Evolutionary conservation across 2,113 vertebrate species (phyloP).

Genomic region (Spilogale gracilis): DNA sequence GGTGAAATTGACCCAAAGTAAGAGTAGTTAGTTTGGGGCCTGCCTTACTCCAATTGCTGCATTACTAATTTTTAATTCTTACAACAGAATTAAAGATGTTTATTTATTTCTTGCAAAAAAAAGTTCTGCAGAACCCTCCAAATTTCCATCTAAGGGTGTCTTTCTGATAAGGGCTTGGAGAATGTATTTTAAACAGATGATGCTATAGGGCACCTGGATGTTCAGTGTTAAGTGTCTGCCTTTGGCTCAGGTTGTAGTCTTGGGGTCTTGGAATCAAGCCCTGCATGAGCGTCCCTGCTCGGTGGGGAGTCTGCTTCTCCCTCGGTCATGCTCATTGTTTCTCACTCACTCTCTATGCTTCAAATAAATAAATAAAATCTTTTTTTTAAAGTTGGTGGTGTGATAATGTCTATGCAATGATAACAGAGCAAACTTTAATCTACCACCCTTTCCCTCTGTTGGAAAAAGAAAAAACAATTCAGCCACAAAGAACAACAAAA

Average conservation of each 20-base stretch:
- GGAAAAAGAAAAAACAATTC: neutral
- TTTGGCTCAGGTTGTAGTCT: neutral
- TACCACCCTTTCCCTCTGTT: neutral
- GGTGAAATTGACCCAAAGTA: neutral
- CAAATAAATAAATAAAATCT: neutral
- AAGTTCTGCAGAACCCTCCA: neutral
- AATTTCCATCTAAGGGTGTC: neutral
- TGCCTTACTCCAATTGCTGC: neutral
- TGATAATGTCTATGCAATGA: neutral
- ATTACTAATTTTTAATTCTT: neutral
- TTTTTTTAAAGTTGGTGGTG: neutral
- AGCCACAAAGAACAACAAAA: neutral
- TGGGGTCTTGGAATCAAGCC: neutral
- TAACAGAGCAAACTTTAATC: neutral
- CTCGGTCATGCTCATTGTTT: too few relatives aligned
- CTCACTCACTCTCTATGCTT: neutral
- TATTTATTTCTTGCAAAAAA: slow-evolving; percentile 21
- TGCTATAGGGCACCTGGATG: neutral
- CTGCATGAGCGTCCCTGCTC: neutral
- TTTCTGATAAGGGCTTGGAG: neutral
- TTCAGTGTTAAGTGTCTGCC: neutral
- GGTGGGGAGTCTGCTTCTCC: neutral
- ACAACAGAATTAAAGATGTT: neutral
- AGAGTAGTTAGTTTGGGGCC: neutral
- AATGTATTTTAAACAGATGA: slow-evolving; percentile 11